Evolutionary conservation across 35 echinoderm and acorn worm genomes (phyloP), one percentile per base, ranked within the genome.

Genomic region (Ophiothrix spiculata): DNA sequence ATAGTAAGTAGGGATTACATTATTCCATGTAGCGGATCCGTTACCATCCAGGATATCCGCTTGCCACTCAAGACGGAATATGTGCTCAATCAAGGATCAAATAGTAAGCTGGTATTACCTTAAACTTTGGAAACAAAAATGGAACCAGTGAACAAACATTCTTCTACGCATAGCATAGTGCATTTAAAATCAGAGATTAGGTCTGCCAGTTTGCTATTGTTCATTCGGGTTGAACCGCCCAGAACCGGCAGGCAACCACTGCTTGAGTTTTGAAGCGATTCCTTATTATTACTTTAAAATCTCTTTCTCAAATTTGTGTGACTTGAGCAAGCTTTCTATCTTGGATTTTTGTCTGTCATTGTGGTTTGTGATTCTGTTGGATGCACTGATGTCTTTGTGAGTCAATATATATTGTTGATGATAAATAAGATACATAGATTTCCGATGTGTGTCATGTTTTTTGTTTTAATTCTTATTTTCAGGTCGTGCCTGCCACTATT

Each of bases 1-100:
- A n/a, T n/a, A n/a, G n/a, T n/a, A n/a, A n/a, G n/a, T n/a, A n/a
- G 87, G 29, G 94, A 90, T 38, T 82, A 81, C 23, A 87, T 90
- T 35, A 41, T 56, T n/a, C 79, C 95, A 28, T 88, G 91, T 16
- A 80, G 87, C 37, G 95, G 95, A 32, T 86, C 88, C 33, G 85
- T 93, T 35, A 80, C 90, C 25, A 88, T 97, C 76, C 83, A 86
- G 69, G 88, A 97, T 29, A 85, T 97, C 69, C 78, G 91, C n/a
- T 60, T 97, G 29, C 91, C 95, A 2, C 85, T 97, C 42, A 97
- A 97, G 87, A 97, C 95, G 34, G 91, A 97, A 69, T 97, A 93
- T 37, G 28, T 64, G 15, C 36, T 85, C 31, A 0, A 4, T 32
- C 25, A 2, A 28, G 33, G 31, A 23, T 1, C 1, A 82, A 11